Base-by-base conservation (phyloP, 2,797 vertebrate genomes). In the Bradypodion pumilum region DNA sequence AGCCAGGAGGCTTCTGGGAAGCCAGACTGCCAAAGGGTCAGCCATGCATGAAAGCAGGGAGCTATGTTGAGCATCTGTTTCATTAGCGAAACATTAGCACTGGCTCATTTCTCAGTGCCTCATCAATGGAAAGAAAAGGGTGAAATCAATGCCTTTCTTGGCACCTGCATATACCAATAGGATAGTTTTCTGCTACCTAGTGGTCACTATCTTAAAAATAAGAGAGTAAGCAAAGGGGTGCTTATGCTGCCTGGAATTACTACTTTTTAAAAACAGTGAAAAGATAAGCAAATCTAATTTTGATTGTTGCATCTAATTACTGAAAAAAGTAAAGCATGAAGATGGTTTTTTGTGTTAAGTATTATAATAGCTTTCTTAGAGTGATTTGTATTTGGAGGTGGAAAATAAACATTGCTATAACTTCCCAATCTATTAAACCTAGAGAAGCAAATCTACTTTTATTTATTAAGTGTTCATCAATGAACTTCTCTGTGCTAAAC, bases 401-500 rank as follows among this genome's bases (percentile, higher is more conserved):
- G 27, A 89, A 76, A 91, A 86, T 89, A 94, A 93, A 92, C 92
- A 93, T 75, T 73, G 0, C 89, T 89, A 88, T 93, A 92, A 85
- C 83, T 76, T 89, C 88, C 85, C 80, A 79, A 78, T 60, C 84
- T 81, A 76, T 70, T 85, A 74, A 81, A 86, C 78, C 74, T 52
- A 73, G 65, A 56, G 89, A 89, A 86, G 89, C 90, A 93, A 93
- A 93, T 90, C 79, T 91, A 88, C 90, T 93, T 90, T 89, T 89
- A 60, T 91, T 93, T 94, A 91, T 93, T 93, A 92, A 87, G 83
- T 74, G 87, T 90, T 79, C 91, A 92, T 91, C 80, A 81, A 82
- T 92, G 91, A 92, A 82, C 86, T 89, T 85, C 87, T 91, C 84
- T 83, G 65, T 88, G 37, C 87, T 93, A 82, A 92, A 92, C 84